Evolutionary conservation across 35 echinoderm and acorn worm species (phyloP), one percentile per base, ranked within the genome.

Genomic region (Apostichopus parvimensis): DNA sequence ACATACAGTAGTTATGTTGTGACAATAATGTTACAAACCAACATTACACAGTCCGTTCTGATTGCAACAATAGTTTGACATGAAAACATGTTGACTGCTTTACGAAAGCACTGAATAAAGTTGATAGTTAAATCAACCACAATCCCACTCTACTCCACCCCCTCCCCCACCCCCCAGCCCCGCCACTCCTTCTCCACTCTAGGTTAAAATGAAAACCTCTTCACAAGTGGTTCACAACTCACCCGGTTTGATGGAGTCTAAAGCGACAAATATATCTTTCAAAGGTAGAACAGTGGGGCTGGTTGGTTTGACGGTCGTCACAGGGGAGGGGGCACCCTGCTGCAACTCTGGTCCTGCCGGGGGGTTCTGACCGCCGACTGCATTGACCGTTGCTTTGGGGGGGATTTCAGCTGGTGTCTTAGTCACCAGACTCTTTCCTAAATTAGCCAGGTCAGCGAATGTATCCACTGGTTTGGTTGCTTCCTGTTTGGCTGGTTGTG

Each of bases 221-320:
- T 45, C 8, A 45, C 58, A 61, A 73, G 18, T 73, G n/a, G 70
- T 15, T 9, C 0, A 94, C 58, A 5, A 87, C 94, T 83, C 64
- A 98, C 96, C 96, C 87, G 96, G 96, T 91, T 93, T 94, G 24
- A 98, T 72, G 8, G 94, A 88, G 26, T 98, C 96, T 28, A 98
- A 68, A 77, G 92, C 73, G 20, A 98, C 96, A 92, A 95, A 94
- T 18, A 98, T 77, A 94, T 98, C 96, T 11, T 94, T 94, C 28
- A 98, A 65, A 13, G 96, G 95, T 23, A 98, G 79, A 23, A 98
- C 96, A 12, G 96, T 90, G 53, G 82, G 79, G 61, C 79, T 76
- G 77, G 89, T 58, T 62, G 91, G 65, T 57, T 87, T 87, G 56
- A 8, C 9, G 23, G 76, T 53, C 54, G 91, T 77, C 24, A 45